Conservation (phyloP, 2,113 vertebrate genomes). For the Actinemys pallida region DNA sequence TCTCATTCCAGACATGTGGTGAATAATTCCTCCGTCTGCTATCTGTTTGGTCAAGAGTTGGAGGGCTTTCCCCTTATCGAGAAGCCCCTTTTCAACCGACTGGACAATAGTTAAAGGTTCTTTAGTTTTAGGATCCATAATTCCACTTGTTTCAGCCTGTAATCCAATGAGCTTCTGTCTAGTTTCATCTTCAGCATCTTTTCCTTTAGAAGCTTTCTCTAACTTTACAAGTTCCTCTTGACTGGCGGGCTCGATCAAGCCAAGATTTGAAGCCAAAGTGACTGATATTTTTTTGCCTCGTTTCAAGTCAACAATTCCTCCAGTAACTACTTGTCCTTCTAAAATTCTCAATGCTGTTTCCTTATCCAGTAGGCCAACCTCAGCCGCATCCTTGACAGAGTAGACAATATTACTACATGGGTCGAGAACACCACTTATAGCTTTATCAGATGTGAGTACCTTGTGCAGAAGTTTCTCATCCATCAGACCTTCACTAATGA, state of each 20-base stretch:
- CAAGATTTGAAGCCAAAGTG: constrained; percentile 91
- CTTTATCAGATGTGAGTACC: constrained; percentile 88
- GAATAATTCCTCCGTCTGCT: constrained; percentile 91
- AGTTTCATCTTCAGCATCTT: constrained; percentile 73
- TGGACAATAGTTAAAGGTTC: constrained; percentile 80
- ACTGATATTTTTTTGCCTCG: constrained; percentile 92
- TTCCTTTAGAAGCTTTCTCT: constrained; percentile 92
- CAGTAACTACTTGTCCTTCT: constrained; percentile 92
- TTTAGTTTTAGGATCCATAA: constrained; percentile 87
- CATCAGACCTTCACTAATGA: constrained; percentile 88
- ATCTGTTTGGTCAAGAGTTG: constrained; percentile 87
- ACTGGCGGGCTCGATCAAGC: constrained; percentile 82
- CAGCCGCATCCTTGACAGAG: constrained; percentile 87
- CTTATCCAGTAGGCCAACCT: constrained; percentile 87
- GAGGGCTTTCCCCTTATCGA: constrained; percentile 81
- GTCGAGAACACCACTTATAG: constrained; percentile 89
- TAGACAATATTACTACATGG: constrained; percentile 78
- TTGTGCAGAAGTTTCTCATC: constrained; percentile 90
- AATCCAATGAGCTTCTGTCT: constrained; percentile 83
- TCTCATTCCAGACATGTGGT: constrained; percentile 89
- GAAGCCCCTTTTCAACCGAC: constrained; percentile 83
- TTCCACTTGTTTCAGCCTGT: constrained; percentile 90
- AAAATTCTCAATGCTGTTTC: constrained; percentile 86
- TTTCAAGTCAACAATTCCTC: constrained; percentile 91
- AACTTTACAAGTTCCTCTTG: constrained; percentile 83